Percentiles rank a stretch among this genome's conserved stretches.
Conservation (phyloP, 1,140 invertebrate genomes). For the Forficula auricularia region DNA sequence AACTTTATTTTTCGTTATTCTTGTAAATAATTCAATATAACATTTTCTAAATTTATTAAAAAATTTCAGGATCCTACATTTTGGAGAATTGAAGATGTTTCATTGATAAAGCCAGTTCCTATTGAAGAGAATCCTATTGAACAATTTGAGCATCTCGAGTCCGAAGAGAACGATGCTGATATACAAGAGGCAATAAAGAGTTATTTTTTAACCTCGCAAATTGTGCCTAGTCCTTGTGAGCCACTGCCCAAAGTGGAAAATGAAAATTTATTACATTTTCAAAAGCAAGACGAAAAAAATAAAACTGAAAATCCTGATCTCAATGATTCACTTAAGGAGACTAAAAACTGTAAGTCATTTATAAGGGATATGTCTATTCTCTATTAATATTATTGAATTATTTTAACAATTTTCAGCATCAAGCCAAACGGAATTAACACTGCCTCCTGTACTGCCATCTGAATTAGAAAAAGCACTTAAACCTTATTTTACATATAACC, state of each 20-base stretch:
- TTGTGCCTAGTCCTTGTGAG: conserved; percentile 32
- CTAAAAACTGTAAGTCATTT: conserved; percentile 22
- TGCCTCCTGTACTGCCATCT: conserved; percentile 35
- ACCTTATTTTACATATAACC: conserved; percentile 38
- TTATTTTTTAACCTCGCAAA: conserved; percentile 32
- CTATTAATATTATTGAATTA: conserved; percentile 8
- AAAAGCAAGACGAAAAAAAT: too few relatives aligned
- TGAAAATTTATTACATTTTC: conserved; percentile 10
- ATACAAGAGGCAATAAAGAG: conserved; percentile 32
- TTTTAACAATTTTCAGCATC: conserved; percentile 26
- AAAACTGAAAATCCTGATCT: conserved; percentile 12
- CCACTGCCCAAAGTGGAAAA: conserved; percentile 13
- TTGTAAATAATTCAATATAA: conserved; percentile 2
- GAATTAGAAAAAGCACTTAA: conserved; percentile 38
- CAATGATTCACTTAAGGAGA: conserved; percentile 7
- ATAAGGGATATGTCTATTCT: conserved; percentile 5
- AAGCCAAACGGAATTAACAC: conserved; percentile 36
- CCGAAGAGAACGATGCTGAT: conserved; percentile 29
- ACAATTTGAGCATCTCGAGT: conserved; percentile 28
- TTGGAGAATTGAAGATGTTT: conserved; percentile 36
- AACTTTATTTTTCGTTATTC: neutral
- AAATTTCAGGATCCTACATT: conserved; percentile 22
- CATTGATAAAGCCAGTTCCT: conserved; percentile 30
- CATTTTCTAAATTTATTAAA: conserved; percentile 14
- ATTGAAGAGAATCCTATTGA: conserved; percentile 33